A percentile compares a stretch with the other conserved stretches of the same genome.
Conservation (phyloP, 2,113 vertebrate genomes). For the Rallus limicola region DNA sequence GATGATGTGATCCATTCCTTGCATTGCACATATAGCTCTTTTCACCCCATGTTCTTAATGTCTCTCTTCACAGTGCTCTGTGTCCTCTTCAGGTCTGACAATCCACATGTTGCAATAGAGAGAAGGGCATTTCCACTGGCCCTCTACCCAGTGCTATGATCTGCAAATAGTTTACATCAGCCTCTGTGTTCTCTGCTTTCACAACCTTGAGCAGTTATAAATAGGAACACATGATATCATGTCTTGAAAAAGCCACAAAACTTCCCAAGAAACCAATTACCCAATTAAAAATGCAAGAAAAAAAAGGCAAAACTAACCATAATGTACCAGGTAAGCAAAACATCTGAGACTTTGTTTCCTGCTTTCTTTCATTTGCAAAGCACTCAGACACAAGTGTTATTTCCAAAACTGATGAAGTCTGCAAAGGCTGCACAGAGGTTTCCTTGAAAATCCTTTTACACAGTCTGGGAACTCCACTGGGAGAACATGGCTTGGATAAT, state of each 20-base stretch:
- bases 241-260: neutral
- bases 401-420: neutral
- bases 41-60: neutral
- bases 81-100: neutral
- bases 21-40: neutral
- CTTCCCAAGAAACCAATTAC: neutral
- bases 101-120: neutral
- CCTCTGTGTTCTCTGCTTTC: neutral
- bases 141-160: neutral
- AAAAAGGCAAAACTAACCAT: neutral
- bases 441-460: neutral
- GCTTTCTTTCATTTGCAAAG: neutral
- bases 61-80: neutral
- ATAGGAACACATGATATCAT: neutral
- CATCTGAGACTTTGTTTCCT: neutral
- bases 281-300: neutral
- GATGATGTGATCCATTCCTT: neutral
- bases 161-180: slow-evolving; percentile 5
- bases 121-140: neutral
- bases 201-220: slow-evolving; percentile 16
- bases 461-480: neutral
- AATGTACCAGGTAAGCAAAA: neutral
- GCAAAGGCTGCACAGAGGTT: neutral
- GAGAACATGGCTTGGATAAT: neutral
- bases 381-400: neutral